These are phyloP conservation scores for Mus spretus DNA, from an alignment of 2,797 vertebrate genomes.

Conservation along the genomic window DNA sequence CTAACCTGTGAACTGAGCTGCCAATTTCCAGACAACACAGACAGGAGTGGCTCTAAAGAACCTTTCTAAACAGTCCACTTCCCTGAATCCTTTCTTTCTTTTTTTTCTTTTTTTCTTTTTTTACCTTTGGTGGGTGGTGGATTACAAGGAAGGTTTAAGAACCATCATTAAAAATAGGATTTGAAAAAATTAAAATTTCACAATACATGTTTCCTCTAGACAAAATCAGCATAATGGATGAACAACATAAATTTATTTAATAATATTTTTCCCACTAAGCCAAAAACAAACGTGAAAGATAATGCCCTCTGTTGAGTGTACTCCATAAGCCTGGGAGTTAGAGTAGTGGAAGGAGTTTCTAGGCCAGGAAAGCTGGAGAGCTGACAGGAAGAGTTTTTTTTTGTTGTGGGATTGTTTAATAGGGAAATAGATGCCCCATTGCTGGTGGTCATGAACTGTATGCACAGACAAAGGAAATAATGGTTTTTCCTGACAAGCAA, in stretches of 20 bases:
- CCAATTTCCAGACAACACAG: background rate
- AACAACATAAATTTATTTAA: background rate
- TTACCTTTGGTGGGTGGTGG: background rate
- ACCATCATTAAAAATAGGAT: background rate
- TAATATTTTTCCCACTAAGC: background rate
- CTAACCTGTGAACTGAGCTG: background rate
- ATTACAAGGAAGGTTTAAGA: background rate
- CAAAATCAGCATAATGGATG: background rate
- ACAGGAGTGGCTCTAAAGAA: background rate
- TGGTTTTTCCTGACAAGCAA: background rate
- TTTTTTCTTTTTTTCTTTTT: too few relatives aligned
- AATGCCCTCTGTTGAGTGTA: background rate
- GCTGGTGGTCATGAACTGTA: background rate
- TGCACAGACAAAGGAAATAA: background rate
- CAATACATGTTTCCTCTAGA: background rate
- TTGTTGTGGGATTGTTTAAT: background rate
- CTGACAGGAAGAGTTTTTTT: background rate
- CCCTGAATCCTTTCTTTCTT: background rate
- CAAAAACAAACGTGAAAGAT: background rate
- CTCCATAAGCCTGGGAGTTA: background rate
- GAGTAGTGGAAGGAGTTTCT: background rate
- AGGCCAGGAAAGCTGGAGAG: background rate
- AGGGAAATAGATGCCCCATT: background rate
- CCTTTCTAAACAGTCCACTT: background rate
- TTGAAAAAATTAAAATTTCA: background rate